Base-by-base conservation (phyloP, 2,888 invertebrate genomes). In the Conops quadrifasciatus region DNA sequence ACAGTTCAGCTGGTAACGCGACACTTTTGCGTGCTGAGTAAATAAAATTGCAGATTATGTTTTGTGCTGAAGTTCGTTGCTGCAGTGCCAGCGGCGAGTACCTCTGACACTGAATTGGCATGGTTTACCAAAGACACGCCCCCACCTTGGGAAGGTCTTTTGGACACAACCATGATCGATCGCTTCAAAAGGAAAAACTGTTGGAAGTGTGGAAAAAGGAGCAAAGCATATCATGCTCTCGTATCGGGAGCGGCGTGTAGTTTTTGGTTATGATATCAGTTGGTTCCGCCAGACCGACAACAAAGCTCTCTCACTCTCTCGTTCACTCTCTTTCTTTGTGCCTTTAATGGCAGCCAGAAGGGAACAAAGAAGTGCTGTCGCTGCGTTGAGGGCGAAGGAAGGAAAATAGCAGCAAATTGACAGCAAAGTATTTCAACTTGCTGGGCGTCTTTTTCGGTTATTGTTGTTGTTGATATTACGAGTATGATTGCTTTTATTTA, bases 291-390 rank as follows among this genome's bases (percentile, higher is more conserved):
- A 36, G n/a, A n/a, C n/a, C n/a, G n/a, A n/a, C n/a, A n/a, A n/a
- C n/a, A n/a, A n/a, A n/a, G n/a, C n/a, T 36, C 9, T 64, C 36
- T 36, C 36, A 36, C 36, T 36, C 4, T 36, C 36, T 36, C n/a
- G n/a, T 7, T 36, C 36, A 7, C 62, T 69, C 66, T 30, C 58
- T 28, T 71, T 71, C 68, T 71, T 72, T 72, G n/a, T n/a, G n/a
- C n/a, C n/a, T n/a, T n/a, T n/a, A n/a, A n/a, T n/a, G n/a, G n/a
- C n/a, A n/a, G n/a, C 72, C 72, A 74, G 68, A 71, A 58, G 58
- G 65, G 53, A 47, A 74, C 56, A 24, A 24, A 16, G 16, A 30
- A 30, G 21, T 19, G 16, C 16, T 28, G 66, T 56, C 58, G 21
- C 2, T 2, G 60, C 15, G 30, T n/a, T 13, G 11, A 30, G 9